A percentile compares a stretch with the other conserved stretches of the same genome.
These are phyloP conservation scores for Drosophila pallidifrons DNA, from an alignment of 1,140 invertebrate genomes.

Conservation along the genomic window DNA sequence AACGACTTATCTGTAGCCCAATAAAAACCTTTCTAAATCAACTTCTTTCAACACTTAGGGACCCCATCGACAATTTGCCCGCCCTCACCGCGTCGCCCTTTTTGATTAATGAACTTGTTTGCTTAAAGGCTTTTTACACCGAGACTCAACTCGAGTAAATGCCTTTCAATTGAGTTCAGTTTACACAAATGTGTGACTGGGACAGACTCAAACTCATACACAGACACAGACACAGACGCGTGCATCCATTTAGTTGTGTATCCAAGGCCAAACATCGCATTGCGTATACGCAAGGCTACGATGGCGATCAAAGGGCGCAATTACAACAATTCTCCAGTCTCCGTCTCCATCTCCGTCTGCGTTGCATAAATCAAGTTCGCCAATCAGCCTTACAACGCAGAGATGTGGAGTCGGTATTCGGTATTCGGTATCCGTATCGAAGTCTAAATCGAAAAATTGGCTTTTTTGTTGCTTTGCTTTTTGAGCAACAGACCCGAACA, in stretches of 20 bases:
- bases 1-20: slow-evolving; percentile 12
- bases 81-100: slow-evolving; percentile 1
- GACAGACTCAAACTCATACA: background rate
- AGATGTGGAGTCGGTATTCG: slow-evolving; percentile 8
- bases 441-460: no score
- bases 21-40: slow-evolving; percentile 8
- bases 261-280: slow-evolving; percentile 15
- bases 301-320: slow-evolving; percentile 31
- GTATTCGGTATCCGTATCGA: background rate
- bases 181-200: background rate
- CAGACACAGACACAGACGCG: background rate
- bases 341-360: background rate
- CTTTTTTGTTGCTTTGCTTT: no score
- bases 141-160: slow-evolving; percentile 3
- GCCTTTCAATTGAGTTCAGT: background rate
- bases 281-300: slow-evolving; percentile 16
- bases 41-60: slow-evolving; percentile 12
- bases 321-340: slow-evolving; percentile 17
- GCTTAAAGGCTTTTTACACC: slow-evolving; percentile 7
- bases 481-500: background rate
- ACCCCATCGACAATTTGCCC: slow-evolving; percentile 8
- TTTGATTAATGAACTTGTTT: slow-evolving; percentile 39
- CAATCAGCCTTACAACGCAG: slow-evolving; percentile 15
- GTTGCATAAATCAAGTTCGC: slow-evolving; percentile 23
- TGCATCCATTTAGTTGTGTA: slow-evolving; percentile 1